Base-by-base conservation (phyloP, 1,140 invertebrate genomes). In the Microplitis demolitor region DNA sequence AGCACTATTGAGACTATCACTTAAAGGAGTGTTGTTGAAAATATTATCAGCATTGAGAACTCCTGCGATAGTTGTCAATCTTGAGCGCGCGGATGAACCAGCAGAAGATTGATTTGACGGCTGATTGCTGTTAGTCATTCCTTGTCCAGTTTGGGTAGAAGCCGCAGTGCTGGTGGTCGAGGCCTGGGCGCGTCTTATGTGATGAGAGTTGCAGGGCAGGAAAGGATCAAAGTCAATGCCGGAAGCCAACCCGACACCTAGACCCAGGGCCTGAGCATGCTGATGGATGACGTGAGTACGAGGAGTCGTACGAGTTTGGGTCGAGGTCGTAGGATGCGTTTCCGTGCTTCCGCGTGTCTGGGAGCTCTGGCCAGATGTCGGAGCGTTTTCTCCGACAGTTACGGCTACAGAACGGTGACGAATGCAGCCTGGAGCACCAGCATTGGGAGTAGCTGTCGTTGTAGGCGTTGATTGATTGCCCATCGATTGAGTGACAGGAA, bases 141-240 rank as follows among this genome's bases (percentile, higher is more conserved):
- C 63, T 50, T 78, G 78, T 70, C 73, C 77, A n/a, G 79, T 35
- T 62, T 82, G 83, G 56, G 69, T 82, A 4, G 80, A 54, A 0
- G 77, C 75, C 0, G 77, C 67, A 33, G 61, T 79, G 13, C 75
- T 77, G 24, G 71, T 76, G 4, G 72, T 33, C 1, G 76, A 71
- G 11, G 72, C 24, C 4, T 79, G 64, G 6, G 73, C 67, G 24
- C 78, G 78, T 66, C 84, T 85, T 66, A 91, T 79, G 75, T 92
- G 91, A 75, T 91, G 90, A 0, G 92, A 93, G 78, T 89, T 90
- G 76, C 92, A 94, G 0, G 89, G 90, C n/a, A 94, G 83, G 75
- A 91, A 91, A 4, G 91, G 91, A 86, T 94, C 92, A 72, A 92
- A 91, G 33, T 87, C 86, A 35, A 86, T 72, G 54, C 82, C 84